These are phyloP conservation scores for Corticium candelabrum DNA, from an alignment of 37 sponge, comb jelly and placozoan genomes.

Conservation along the genomic window DNA sequence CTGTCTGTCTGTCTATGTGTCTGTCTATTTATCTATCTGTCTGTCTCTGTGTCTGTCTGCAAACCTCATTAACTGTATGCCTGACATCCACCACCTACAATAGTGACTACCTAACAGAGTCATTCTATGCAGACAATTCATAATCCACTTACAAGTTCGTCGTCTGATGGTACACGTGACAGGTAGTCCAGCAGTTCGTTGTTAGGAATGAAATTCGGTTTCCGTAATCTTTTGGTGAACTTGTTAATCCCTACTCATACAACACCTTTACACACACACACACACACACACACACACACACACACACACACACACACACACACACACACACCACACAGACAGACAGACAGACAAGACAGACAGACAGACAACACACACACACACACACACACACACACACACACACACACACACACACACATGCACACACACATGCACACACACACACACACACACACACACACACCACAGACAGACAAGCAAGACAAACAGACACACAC, in stretches of 20 bases:
- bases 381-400: constrained; percentile 13
- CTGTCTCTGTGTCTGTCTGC: no score
- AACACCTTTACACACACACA: background rate
- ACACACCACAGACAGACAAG: no score
- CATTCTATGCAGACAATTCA: no score
- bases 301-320: background rate
- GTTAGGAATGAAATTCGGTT: constrained; percentile 73
- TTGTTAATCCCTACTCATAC: constrained; percentile 66
- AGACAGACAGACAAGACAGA: background rate
- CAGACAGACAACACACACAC: background rate
- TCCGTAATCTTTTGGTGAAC: constrained; percentile 61
- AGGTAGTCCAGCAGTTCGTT: constrained; percentile 80
- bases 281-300: background rate
- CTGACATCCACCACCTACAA: no score
- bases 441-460: constrained; percentile 16
- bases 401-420: constrained; percentile 27
- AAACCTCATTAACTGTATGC: no score
- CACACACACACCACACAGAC: no score
- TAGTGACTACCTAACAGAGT: no score
- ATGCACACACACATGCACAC: constrained; percentile 9
- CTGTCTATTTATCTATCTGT: no score
- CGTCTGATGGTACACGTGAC: constrained; percentile 64
- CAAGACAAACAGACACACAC: no score
- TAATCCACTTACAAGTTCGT: constrained; percentile 59
- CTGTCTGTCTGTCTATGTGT: no score